Evolutionary conservation across 2,797 vertebrate species (phyloP), one percentile per base, ranked within the genome.

Genomic region (Dryobates pubescens): DNA sequence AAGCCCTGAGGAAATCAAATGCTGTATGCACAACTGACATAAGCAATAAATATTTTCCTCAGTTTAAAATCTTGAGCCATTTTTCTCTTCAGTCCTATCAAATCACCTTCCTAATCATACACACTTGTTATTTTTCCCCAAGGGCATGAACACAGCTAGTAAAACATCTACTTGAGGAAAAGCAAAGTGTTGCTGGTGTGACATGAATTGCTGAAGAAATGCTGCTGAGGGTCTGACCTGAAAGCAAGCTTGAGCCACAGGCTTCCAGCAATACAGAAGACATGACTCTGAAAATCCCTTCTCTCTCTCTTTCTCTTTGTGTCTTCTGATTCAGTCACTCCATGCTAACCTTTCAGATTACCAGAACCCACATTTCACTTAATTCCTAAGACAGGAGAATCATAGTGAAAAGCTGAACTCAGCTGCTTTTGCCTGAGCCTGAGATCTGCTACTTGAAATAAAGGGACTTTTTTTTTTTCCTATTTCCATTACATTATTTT

Each of bases 61-160:
- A 20, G 10, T 38, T 79, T 34, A 54, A 88, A 89, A 87, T 69
- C 51, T 41, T 32, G 3, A 38, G 45, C 45, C 72, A 12, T 90
- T 95, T 94, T 87, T 64, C 79, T 74, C 90, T 84, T 74, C 68
- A 57, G 64, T 49, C 56, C 70, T 86, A 95, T 82, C 88, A 93
- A 92, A 92, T 91, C 89, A 88, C 82, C 63, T 81, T 90, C 53
- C 56, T 81, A 86, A 88, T 92, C 89, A 92, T 13, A 88, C 0
- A 0, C 54, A 74, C 69, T 88, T 76, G 63, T 58, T 82, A 62
- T 88, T 95, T 89, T 80, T 78, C 94, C 89, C 77, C 57, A 93
- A n/a, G 79, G 77, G 34, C 74, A 43, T 8, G 63, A 91, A 75
- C 63, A 36, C 67, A 83, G 73, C 73, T 51, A 62, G 49, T 34